Evolutionary conservation across 2,797 vertebrate species (phyloP).

Genomic region (Morus bassanus): DNA sequence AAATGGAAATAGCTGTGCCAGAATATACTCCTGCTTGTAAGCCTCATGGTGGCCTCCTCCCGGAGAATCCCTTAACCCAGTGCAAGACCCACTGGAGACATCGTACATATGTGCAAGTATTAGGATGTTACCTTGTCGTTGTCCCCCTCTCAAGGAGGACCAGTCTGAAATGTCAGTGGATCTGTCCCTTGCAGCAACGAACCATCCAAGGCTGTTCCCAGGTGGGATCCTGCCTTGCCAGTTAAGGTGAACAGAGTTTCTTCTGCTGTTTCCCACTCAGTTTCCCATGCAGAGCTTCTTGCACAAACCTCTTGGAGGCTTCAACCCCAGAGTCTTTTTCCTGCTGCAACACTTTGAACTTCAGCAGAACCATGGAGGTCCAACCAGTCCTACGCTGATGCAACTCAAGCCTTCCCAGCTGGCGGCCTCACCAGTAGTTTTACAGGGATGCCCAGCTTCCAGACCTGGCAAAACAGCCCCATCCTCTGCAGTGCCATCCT

Average conservation of each 20-base stretch:
- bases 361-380: background rate
- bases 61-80: background rate
- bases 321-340: background rate
- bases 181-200: background rate
- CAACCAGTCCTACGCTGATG: background rate
- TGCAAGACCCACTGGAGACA: background rate
- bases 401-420: background rate
- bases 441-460: background rate
- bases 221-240: background rate
- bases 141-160: background rate
- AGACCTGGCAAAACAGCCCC: background rate
- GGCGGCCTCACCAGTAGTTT: background rate
- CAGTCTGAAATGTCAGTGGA: background rate
- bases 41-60: background rate
- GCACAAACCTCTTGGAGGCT: background rate
- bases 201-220: background rate
- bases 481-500: background rate
- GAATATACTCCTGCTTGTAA: background rate
- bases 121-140: background rate
- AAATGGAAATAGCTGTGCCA: background rate
- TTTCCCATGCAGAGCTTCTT: background rate
- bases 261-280: background rate
- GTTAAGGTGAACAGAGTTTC: background rate
- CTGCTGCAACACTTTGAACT: background rate
- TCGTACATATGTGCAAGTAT: accelerated